phyloP scores from a whole-genome alignment of 30 jellyfish, hydroid and myxozoan genomes.

The Clytia hemisphaerica region DNA sequence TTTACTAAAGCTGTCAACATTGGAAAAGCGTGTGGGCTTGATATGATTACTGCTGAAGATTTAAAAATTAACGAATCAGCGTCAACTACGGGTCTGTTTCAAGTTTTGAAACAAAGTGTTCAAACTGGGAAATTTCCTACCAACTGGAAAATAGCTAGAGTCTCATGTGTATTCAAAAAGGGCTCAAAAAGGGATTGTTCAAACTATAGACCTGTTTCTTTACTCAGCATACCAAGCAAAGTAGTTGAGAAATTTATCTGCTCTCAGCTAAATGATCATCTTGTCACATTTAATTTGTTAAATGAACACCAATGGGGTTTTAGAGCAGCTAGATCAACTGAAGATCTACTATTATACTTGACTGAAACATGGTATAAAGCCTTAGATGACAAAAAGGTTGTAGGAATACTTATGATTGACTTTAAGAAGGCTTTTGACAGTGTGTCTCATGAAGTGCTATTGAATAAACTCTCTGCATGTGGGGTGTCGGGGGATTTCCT shows the following conservation, averaged over 20 bases:
- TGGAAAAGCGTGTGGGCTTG: too few species aligned
- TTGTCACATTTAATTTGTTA: background rate
- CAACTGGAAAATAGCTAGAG: slow-evolving; percentile 15
- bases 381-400: slow-evolving; percentile 26
- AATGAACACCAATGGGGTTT: slow-evolving; percentile 58
- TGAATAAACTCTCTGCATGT: slow-evolving; percentile 25
- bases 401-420: slow-evolving; percentile 40
- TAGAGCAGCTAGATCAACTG: slow-evolving; percentile 42
- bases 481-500: slow-evolving; percentile 42
- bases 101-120: too few species aligned
- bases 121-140: background rate
- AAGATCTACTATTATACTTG: slow-evolving; percentile 33
- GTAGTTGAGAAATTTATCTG: slow-evolving; percentile 24
- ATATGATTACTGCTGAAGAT: too few species aligned
- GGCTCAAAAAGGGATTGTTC: slow-evolving; percentile 22
- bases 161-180: slow-evolving; percentile 24
- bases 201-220: slow-evolving; percentile 30
- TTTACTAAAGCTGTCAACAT: slow-evolving; percentile 9
- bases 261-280: slow-evolving; percentile 24
- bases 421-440: slow-evolving; percentile 54
- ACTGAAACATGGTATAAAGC: slow-evolving; percentile 47
- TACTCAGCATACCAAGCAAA: slow-evolving; percentile 46
- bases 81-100: too few species aligned
- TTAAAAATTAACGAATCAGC: too few species aligned
- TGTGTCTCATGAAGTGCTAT: slow-evolving; percentile 34